phyloP scores from a whole-genome alignment of 2,113 vertebrate species.

The Clarias macrocephalus region DNA sequence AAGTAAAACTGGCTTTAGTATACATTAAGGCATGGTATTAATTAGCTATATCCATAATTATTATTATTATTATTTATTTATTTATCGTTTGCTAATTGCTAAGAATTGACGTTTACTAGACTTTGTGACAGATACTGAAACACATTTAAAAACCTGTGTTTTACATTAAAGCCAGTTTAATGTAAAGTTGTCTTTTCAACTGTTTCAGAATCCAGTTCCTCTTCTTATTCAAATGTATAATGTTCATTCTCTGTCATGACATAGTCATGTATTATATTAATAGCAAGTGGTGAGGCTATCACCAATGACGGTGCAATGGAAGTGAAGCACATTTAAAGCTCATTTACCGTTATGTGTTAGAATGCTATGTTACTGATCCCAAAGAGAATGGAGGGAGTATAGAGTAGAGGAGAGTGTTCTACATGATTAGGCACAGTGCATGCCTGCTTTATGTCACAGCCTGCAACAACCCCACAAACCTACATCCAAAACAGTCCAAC shows the following conservation, averaged over 20 bases:
- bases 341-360: slow-evolving; percentile 2
- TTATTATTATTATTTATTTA: not conserved
- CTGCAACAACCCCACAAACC: slow-evolving; percentile 37
- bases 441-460: slow-evolving; percentile 61
- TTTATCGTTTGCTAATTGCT: no score
- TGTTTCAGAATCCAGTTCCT: not conserved
- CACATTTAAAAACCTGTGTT: not conserved
- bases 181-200: not conserved
- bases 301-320: no score
- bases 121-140: not conserved
- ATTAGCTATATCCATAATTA: not conserved
- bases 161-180: not conserved
- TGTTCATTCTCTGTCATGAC: not conserved
- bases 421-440: slow-evolving; percentile 44
- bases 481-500: slow-evolving; percentile 6
- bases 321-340: not conserved
- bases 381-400: slow-evolving; percentile 63
- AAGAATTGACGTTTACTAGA: not conserved
- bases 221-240: not conserved
- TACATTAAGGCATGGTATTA: not conserved
- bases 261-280: not conserved
- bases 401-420: slow-evolving; percentile 55
- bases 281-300: slow-evolving; percentile 9
- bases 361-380: slow-evolving; percentile 57
- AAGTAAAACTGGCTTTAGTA: not conserved